Conservation (phyloP, 2,888 invertebrate species). For the Drosophila imparisetae region DNA sequence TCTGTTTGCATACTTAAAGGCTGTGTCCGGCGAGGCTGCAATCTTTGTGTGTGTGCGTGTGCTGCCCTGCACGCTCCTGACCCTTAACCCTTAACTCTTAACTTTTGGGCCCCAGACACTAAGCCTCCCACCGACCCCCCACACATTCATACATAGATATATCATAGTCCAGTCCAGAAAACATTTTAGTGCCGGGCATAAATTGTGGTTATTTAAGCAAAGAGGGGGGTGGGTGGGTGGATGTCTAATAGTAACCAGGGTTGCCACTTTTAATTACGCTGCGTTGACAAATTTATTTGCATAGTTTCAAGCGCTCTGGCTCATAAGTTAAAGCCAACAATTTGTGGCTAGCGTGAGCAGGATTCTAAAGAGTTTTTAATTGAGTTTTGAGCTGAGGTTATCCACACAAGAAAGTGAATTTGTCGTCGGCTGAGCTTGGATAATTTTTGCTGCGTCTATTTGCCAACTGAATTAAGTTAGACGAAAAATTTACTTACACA, state of each 20-base stretch:
- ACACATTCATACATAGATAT: constrained; percentile 7
- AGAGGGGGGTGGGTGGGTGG: neutral
- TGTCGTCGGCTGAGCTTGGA: constrained; percentile 18
- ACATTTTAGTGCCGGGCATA: constrained; percentile 44
- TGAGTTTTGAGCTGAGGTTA: constrained; percentile 56
- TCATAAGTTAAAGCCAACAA: constrained; percentile 58
- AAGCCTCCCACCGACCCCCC: neutral
- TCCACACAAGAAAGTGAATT: constrained; percentile 24
- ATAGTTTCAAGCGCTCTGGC: constrained; percentile 53
- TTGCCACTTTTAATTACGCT: constrained; percentile 67
- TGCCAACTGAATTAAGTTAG: constrained; percentile 19
- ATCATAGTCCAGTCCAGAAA: constrained; percentile 43
- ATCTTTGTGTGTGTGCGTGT: constrained; percentile 6
- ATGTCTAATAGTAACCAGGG: neutral
- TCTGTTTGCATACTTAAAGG: constrained; percentile 66
- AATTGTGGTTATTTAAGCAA: constrained; percentile 38
- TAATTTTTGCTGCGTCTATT: constrained; percentile 19
- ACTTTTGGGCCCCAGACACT: constrained; percentile 8
- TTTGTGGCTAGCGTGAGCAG: constrained; percentile 53
- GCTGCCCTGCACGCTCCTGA: neutral
- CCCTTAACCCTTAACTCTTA: constrained; percentile 37
- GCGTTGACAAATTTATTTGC: constrained; percentile 71
- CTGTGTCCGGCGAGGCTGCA: constrained; percentile 41
- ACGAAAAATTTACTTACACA: neutral
- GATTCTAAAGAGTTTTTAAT: constrained; percentile 58